Base-by-base conservation (phyloP, 2,113 vertebrate genomes). In the Marcusenius ussheri region DNA sequence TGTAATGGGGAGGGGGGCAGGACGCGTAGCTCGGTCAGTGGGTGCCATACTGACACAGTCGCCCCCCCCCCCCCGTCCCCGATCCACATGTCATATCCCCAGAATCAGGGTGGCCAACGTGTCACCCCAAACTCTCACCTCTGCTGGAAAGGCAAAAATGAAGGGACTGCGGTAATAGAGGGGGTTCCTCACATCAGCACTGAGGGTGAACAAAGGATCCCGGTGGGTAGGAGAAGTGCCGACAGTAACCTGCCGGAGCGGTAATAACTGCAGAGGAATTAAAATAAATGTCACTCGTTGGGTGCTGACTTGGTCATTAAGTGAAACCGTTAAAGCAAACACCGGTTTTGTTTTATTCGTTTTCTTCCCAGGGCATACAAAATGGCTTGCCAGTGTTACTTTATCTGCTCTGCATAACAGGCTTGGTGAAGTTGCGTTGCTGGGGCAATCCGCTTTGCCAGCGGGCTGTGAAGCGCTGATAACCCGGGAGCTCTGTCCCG, bases 21-120 rank as follows among this genome's bases (percentile, higher is more conserved):
- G 47, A 74, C 46, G 88, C 70, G 46, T 39, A 53, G 70, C 70
- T 17, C 39, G 85, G 88, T 74, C 39, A 83, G 47, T 77, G 53
- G 50, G 66, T 87, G 87, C 90, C 88, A 90, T 70, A 77, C 90
- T 91, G 91, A 91, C 91, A 92, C 91, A 91, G 89, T 70, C 88
- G 74, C 31, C 31, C 74, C 31, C 35, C 31, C 74, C 31, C 35
- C 31, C 70, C 62, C 50, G 49, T 19, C 70, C 74, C 31, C 70
- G 15, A 7, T 77, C 70, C 74, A 45, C 87, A 88, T 39, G 86
- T 88, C 31, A 62, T 51, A 87, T 35, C 35, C 50, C 49, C 53
- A 70, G 62, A 70, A 70, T 70, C 62, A 13, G 62, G 62, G 62
- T 70, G 62, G 62, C 62, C 62, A 13, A 27, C n/a, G 62, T 70